Evolutionary conservation across 2,797 vertebrate species (phyloP).

Genomic region (Botia kubotai): DNA sequence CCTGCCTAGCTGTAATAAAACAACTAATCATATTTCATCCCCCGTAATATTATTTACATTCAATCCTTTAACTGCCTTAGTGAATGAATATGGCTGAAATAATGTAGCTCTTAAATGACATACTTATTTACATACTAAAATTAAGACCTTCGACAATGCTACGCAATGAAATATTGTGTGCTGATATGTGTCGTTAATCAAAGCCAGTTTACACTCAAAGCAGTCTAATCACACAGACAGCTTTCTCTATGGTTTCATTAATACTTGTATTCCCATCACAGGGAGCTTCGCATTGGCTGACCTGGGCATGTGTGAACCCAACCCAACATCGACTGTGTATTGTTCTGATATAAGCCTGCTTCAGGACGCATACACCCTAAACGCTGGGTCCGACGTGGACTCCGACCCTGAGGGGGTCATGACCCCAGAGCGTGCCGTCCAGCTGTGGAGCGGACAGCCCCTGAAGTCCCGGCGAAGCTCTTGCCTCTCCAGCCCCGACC

Average conservation of each 20-base stretch:
- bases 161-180: conserved; percentile 1
- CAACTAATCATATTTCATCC: not conserved
- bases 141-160: not conserved
- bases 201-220: not conserved
- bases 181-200: not conserved
- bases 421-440: conserved; percentile 85
- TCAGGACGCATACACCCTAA: conserved; percentile 82
- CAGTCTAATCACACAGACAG: not conserved
- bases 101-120: not conserved
- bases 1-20: not conserved
- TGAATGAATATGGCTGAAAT: not conserved
- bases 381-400: conserved; percentile 81
- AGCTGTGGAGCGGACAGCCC: conserved; percentile 82
- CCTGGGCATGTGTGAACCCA: conserved; percentile 85
- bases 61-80: not conserved
- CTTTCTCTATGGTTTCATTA: not conserved
- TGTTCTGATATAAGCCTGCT: conserved; percentile 85
- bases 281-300: conserved; percentile 85
- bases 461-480: conserved; percentile 85
- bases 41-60: not conserved
- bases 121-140: conserved; percentile 6
- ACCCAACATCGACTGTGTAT: conserved; percentile 80
- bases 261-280: conserved; percentile 46
- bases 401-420: conserved; percentile 85
- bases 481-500: conserved; percentile 85